These are phyloP conservation scores for Microplitis demolitor DNA, from an alignment of 1,140 invertebrate species.

Conservation along the genomic window DNA sequence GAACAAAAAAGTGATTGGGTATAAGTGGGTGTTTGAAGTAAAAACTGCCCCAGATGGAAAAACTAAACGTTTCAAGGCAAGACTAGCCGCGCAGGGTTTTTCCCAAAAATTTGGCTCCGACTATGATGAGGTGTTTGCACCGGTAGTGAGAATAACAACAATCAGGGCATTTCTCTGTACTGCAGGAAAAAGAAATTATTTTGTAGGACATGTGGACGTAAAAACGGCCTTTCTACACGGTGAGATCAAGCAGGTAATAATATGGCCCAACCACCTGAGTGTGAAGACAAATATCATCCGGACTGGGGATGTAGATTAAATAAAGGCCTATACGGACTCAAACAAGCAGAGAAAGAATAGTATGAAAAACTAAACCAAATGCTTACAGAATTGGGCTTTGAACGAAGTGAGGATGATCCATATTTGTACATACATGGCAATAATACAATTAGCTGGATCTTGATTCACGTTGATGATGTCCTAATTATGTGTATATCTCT, in stretches of 20 bases:
- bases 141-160: background rate
- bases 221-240: background rate
- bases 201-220: background rate
- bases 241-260: background rate
- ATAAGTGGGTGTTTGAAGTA: background rate
- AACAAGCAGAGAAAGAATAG: slow-evolving; percentile 30
- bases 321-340: slow-evolving; percentile 42
- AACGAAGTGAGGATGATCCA: no score
- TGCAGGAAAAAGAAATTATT: background rate
- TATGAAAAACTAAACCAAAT: no score
- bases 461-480: no score
- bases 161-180: background rate
- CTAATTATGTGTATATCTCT: no score
- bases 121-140: background rate
- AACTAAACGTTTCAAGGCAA: background rate
- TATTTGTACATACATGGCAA: no score
- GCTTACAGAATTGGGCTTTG: no score
- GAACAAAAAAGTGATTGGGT: background rate
- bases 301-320: slow-evolving; percentile 26
- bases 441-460: no score
- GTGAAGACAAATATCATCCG: background rate
- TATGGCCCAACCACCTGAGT: background rate
- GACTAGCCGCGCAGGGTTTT: background rate
- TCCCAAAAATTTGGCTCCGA: background rate
- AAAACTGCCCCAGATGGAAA: background rate